These are phyloP conservation scores for Pteromalus puparum DNA, from an alignment of 1,140 invertebrate genomes.

Conservation along the genomic window DNA sequence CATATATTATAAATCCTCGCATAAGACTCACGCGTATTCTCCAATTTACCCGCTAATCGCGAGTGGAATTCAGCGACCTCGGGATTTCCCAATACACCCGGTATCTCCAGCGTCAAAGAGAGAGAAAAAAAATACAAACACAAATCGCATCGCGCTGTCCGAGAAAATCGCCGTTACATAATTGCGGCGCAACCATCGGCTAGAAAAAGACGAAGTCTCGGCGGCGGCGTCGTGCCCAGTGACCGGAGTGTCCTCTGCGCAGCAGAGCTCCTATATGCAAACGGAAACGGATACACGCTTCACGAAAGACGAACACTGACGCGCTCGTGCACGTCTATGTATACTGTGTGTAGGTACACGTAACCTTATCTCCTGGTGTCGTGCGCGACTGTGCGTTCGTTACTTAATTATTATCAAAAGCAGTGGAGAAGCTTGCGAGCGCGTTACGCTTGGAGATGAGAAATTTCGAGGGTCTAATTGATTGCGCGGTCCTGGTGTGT, in stretches of 20 bases:
- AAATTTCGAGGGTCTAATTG: conserved; percentile 17
- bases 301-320: conserved; percentile 66
- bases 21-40: too few relatives aligned
- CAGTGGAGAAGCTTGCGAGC: conserved; percentile 1
- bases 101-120: not conserved
- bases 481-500: not conserved
- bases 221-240: conserved; percentile 60
- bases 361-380: conserved; percentile 46
- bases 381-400: conserved; percentile 23
- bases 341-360: conserved; percentile 47
- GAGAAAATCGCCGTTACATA: conserved; percentile 42
- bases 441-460: too few relatives aligned
- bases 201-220: not conserved
- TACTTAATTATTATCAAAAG: conserved; percentile 51
- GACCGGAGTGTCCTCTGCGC: conserved; percentile 72
- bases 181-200: conserved; percentile 36
- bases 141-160: not conserved
- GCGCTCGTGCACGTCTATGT: conserved; percentile 49
- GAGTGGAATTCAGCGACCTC: not conserved
- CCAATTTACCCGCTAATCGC: not conserved
- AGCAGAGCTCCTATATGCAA: conserved; percentile 53
- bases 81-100: conserved; percentile 1
- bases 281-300: conserved; percentile 75
- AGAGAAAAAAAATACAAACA: not conserved
- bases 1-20: not conserved